phyloP scores from a whole-genome alignment of 2,797 vertebrate genomes.

The Microctenopoma lineatum region DNA sequence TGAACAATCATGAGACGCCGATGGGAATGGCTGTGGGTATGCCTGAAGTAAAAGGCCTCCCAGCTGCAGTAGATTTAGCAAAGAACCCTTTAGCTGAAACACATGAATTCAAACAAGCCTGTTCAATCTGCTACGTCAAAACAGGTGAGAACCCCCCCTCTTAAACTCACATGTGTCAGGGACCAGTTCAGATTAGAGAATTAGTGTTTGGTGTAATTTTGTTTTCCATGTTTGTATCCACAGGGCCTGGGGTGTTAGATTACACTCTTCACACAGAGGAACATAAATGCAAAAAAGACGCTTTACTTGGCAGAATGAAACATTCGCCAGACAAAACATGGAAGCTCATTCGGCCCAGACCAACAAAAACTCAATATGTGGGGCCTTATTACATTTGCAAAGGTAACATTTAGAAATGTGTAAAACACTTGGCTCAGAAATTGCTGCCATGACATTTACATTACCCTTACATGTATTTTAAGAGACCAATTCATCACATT shows the following conservation, averaged over 20 bases:
- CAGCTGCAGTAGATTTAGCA: constrained; percentile 78
- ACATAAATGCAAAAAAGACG: constrained; percentile 98
- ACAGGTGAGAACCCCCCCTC: constrained; percentile 85
- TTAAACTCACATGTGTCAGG: no score
- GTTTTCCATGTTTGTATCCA: not conserved
- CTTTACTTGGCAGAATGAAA: constrained; percentile 92
- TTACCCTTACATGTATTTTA: no score
- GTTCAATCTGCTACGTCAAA: constrained; percentile 90
- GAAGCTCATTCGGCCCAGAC: constrained; percentile 96
- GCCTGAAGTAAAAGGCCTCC: constrained; percentile 82
- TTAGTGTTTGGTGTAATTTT: not conserved
- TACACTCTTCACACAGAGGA: constrained; percentile 88
- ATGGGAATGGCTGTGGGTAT: constrained; percentile 88
- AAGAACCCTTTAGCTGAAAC: constrained; percentile 94
- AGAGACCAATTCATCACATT: not conserved
- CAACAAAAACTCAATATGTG: constrained; percentile 96
- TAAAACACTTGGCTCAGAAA: not conserved
- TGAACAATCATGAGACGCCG: constrained; percentile 83
- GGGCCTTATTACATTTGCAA: constrained; percentile 99
- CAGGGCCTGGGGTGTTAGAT: constrained; percentile 91
- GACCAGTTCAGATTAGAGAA: not conserved
- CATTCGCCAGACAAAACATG: constrained; percentile 88
- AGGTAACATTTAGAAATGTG: constrained; percentile 80
- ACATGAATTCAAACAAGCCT: constrained; percentile 94
- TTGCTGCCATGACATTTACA: no score